Percentiles rank a stretch among this genome's conserved stretches.
Evolutionary conservation across 23 tunicate genomes (phyloP).

Genomic region (Halocynthia roretzi): DNA sequence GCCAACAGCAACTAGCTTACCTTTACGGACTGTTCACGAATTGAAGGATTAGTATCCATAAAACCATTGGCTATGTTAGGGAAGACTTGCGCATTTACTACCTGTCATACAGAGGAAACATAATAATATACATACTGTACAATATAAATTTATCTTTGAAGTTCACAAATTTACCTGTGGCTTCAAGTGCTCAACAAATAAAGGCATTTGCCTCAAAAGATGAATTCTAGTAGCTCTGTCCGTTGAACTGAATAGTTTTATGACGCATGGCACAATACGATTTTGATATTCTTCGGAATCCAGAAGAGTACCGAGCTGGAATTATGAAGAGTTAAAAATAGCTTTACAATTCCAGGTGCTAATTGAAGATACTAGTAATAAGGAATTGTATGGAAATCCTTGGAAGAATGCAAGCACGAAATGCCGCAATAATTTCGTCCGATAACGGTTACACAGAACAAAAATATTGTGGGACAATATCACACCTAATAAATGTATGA

Average conservation of each 20-base stretch:
- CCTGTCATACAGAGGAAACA: conserved; percentile 30
- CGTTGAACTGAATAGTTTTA: conserved; percentile 87
- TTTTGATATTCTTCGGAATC: conserved; percentile 75
- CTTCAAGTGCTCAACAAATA: conserved; percentile 86
- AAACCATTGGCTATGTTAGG: conserved; percentile 92
- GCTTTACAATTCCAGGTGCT: background rate
- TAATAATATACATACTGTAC: background rate
- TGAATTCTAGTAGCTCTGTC: conserved; percentile 95
- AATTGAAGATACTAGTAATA: background rate
- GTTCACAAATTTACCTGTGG: conserved; percentile 47
- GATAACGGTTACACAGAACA: no score
- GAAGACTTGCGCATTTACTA: conserved; percentile 92
- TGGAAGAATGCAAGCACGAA: background rate
- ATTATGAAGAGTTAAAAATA: conserved; percentile 2
- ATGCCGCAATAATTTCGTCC: background rate
- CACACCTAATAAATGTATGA: no score
- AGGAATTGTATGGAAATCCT: background rate
- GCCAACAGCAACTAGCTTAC: conserved; percentile 14
- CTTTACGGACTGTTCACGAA: conserved; percentile 93
- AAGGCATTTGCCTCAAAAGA: conserved; percentile 82
- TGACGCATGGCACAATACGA: conserved; percentile 88
- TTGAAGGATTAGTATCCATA: conserved; percentile 97
- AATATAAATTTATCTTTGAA: background rate
- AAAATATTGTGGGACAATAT: no score
- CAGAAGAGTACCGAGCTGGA: conserved; percentile 71